Evolutionary conservation across 2,888 invertebrate species (phyloP), one percentile per base, ranked within the genome.

Genomic region (Agriopis aurantiaria): DNA sequence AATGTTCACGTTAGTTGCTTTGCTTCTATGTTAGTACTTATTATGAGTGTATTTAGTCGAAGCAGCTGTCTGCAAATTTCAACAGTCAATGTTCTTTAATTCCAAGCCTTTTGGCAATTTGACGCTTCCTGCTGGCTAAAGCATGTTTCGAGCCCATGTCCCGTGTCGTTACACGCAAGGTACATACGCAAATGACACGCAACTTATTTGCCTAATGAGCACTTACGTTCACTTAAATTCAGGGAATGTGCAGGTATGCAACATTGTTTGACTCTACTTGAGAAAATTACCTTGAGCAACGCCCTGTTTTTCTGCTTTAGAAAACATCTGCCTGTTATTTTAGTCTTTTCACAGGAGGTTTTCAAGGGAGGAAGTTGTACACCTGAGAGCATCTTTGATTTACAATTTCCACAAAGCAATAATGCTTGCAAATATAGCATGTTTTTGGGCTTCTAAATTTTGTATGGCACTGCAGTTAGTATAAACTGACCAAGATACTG

Each of bases 121-220:
- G 14, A n/a, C 40, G 14, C 2, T 59, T 23, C 11, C 23, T 11
- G 46, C 33, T n/a, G 48, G 12, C 11, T n/a, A n/a, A 12, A 6
- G 3, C 41, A 57, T 57, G 56, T 58, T 40, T 10, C n/a, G 56
- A 12, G 23, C 8, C 12, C 4, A n/a, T 8, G 8, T 45, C 23
- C 12, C n/a, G n/a, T 43, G 14, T 45, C 45, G 23, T 46, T 46
- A 58, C 23, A 58, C 46, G 46, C 41, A 33, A 56, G 12, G 5
- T 14, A 14, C 14, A 33, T 33, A 57, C 46, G 55, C 57, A 57
- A 45, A 45, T 45, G 17, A 45, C 57, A 43, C 11, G 49, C 49
- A 49, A 60, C 60, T 49, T 49, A 40, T 40, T 49, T 60, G 60
- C 60, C 49, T 48, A 60, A 49, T 60, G 49, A 56, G 0, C 14